Percentiles rank a stretch among this genome's conserved stretches.
phyloP scores from a whole-genome alignment of 1,140 invertebrate genomes.

The Helicoverpa armigera region DNA sequence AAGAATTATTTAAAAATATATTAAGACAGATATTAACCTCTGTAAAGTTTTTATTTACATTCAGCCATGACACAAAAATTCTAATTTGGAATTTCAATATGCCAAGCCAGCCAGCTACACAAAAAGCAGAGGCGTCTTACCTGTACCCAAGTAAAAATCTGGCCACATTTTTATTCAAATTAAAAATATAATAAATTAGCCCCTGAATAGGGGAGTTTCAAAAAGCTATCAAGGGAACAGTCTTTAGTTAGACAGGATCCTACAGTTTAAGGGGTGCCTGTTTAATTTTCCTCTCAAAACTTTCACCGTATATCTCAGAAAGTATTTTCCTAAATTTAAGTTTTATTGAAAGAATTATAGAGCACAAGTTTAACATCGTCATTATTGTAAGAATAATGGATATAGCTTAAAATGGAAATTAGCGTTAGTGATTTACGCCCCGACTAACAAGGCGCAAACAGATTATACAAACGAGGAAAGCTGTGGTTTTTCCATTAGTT shows the following conservation, averaged over 20 bases:
- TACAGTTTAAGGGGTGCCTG: constrained; percentile 47
- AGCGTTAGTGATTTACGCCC: too few species aligned
- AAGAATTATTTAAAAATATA: neutral
- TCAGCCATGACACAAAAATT: neutral
- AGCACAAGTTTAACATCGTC: constrained; percentile 36
- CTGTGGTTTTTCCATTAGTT: too few species aligned
- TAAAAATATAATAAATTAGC: constrained; percentile 50
- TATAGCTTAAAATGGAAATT: neutral
- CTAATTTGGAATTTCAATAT: neutral
- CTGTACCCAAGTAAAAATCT: neutral
- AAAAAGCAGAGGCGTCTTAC: constrained; percentile 8
- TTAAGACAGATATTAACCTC: neutral
- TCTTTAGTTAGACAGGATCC: constrained; percentile 46
- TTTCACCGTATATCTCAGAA: constrained; percentile 44
- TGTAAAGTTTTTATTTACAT: neutral
- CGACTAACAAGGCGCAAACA: too few species aligned
- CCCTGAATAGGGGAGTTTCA: constrained; percentile 43
- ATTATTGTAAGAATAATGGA: constrained; percentile 42
- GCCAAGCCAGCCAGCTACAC: neutral
- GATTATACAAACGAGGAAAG: too few species aligned
- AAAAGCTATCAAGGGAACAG: constrained; percentile 46
- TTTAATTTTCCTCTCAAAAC: constrained; percentile 49
- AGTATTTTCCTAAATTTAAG: constrained; percentile 49
- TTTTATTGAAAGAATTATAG: constrained; percentile 50
- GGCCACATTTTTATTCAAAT: constrained; percentile 39